Evolutionary conservation across 2,797 vertebrate species (phyloP).

Genomic region (Rhinella marina): DNA sequence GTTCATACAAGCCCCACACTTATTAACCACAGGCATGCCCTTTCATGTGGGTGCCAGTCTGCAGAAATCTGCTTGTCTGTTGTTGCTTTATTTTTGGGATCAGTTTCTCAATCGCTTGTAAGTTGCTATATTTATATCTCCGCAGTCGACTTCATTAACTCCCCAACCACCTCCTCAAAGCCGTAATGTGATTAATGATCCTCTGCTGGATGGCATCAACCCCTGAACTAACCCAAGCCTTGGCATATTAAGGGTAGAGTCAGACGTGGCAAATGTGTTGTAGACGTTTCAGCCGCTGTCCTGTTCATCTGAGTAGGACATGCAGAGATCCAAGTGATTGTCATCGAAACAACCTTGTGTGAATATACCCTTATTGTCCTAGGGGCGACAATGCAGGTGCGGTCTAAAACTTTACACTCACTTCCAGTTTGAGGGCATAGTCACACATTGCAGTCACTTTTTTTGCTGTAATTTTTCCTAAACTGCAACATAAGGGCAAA

Average conservation of each 20-base stretch:
- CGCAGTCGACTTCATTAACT: not conserved
- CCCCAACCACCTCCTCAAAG: not conserved
- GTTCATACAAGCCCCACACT: constrained; percentile 19
- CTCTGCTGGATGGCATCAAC: not conserved
- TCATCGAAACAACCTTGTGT: too few relatives aligned
- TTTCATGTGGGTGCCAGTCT: constrained; percentile 42
- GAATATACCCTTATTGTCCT: too few relatives aligned
- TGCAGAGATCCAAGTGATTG: too few relatives aligned
- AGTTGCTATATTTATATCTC: constrained; percentile 40
- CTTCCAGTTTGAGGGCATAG: too few relatives aligned
- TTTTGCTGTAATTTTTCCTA: too few relatives aligned
- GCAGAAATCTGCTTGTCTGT: constrained; percentile 6
- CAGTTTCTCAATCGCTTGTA: not conserved
- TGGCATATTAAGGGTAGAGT: not conserved
- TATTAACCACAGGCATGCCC: constrained; percentile 39
- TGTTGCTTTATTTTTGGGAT: not conserved
- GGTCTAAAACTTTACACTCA: too few relatives aligned
- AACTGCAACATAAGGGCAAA: too few relatives aligned
- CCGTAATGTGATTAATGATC: not conserved
- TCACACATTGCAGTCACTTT: too few relatives aligned
- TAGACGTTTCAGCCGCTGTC: too few relatives aligned
- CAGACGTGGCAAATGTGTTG: not conserved
- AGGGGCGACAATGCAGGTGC: too few relatives aligned
- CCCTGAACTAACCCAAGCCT: not conserved
- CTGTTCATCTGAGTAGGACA: not conserved